phyloP scores from a whole-genome alignment of 2,797 vertebrate species.

The Carduelis carduelis region DNA sequence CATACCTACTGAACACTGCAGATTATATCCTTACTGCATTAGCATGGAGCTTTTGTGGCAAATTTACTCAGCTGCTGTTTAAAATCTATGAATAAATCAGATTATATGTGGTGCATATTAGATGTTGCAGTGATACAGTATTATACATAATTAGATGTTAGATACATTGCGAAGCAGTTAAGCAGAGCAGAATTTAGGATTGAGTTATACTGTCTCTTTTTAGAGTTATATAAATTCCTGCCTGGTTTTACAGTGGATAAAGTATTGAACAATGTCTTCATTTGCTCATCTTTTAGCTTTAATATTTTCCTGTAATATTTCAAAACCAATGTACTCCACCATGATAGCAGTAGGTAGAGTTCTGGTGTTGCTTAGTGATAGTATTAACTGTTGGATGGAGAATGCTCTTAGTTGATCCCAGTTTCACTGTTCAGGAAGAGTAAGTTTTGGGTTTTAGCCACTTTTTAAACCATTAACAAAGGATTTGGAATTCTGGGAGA shows the following conservation, averaged over 20 bases:
- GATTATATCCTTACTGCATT: not conserved
- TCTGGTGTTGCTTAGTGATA: not conserved
- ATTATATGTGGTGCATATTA: not conserved
- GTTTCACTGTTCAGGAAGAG: not conserved
- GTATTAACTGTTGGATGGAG: not conserved
- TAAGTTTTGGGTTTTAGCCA: not conserved
- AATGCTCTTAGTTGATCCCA: not conserved
- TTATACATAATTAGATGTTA: not conserved
- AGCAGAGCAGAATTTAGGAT: not conserved
- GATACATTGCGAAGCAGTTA: not conserved
- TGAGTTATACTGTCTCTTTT: not conserved
- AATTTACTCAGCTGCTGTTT: not conserved
- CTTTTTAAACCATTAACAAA: not conserved
- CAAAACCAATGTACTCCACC: not conserved
- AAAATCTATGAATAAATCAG: not conserved
- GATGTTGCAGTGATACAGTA: not conserved
- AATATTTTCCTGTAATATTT: not conserved
- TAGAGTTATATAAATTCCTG: not conserved
- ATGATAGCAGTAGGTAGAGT: not conserved
- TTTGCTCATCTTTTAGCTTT: not conserved
- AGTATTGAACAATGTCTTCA: not conserved
- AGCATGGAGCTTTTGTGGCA: not conserved
- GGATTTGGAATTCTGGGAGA: not conserved
- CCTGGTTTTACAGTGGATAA: not conserved
- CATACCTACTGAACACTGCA: not conserved